A percentile compares a stretch with the other conserved stretches of the same genome.
Evolutionary conservation across 2,113 vertebrate species (phyloP).

Genomic region (Colossoma macropomum): DNA sequence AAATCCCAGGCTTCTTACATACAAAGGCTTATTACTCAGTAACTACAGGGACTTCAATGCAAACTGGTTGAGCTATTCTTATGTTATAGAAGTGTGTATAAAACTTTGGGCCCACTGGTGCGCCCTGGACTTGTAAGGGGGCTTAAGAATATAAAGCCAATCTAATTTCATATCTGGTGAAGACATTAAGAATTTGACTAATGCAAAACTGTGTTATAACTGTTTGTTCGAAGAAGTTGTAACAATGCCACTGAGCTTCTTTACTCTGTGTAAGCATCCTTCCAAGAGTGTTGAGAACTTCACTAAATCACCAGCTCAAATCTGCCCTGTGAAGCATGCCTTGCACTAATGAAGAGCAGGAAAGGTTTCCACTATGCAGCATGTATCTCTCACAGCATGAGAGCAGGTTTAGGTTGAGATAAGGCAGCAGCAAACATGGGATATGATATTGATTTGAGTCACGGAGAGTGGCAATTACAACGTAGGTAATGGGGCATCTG

Average conservation of each 20-base stretch:
- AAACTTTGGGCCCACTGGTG: too few relatives aligned
- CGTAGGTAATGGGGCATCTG: conserved; percentile 52
- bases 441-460: conserved; percentile 57
- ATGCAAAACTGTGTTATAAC: too few relatives aligned
- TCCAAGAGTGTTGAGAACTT: conserved; percentile 3
- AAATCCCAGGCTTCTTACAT: too few relatives aligned
- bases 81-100: too few relatives aligned
- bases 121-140: too few relatives aligned
- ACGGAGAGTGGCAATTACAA: conserved; percentile 59
- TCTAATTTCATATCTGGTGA: conserved; percentile 3
- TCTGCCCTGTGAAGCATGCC: conserved; percentile 10
- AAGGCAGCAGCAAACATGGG: conserved; percentile 35
- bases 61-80: too few relatives aligned
- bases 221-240: neutral
- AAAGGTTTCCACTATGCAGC: neutral
- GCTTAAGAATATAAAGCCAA: conserved; percentile 17
- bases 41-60: too few relatives aligned
- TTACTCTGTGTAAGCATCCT: neutral
- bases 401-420: conserved; percentile 33
- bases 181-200: neutral
- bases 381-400: conserved; percentile 15
- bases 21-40: too few relatives aligned
- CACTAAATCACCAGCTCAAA: conserved; percentile 2
- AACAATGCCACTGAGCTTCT: conserved; percentile 1
- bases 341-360: conserved; percentile 27